Base-by-base conservation (phyloP, 2,113 vertebrate species). In the Gavialis gangeticus region DNA sequence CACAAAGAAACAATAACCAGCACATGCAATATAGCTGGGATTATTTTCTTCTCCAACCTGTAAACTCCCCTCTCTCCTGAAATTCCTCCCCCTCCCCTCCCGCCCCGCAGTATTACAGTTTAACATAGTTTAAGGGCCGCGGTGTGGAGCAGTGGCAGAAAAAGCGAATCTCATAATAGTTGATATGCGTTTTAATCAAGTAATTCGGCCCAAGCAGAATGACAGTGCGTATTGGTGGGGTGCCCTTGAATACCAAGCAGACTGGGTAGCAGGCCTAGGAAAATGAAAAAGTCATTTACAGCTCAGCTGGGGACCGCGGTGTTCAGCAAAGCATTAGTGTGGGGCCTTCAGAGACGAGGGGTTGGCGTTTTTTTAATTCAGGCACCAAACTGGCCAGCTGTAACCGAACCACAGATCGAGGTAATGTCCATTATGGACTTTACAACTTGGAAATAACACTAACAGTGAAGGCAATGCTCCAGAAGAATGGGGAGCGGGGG, bases 151-250 rank as follows among this genome's bases (percentile, higher is more conserved):
- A 87, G 93, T 22, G 1, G 96, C 94, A 91, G 94, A 94, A 97
- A 95, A 46, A 97, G 93, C 85, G 93, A 97, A 98, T 96, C 97
- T 89, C 97, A 94, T 97, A 98, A 98, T 98, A 91, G 97, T 97
- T 98, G 97, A 97, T 98, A 97, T 97, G 98, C 97, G 97, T 98
- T 98, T 98, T 98, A 98, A 98, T 98, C 98, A 98, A 98, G 98
- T 97, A 97, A 97, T 97, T 98, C 95, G 11, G 96, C 89, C 96
- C 95, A 76, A 97, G 97, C 96, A n/a, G 96, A 98, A 97, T 97
- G 97, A 95, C 19, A 86, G 96, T 54, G 87, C 84, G 91, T 93
- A 87, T 91, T 90, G 97, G 97, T 94, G 67, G n/a, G 85, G 96
- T 55, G 95, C 91, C 97, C 93, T 90, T 97, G 98, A 98, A 98